Percentiles rank a stretch among this genome's conserved stretches.
Conservation (phyloP, 2,113 vertebrate genomes). For the Acrocephalus kingi region DNA sequence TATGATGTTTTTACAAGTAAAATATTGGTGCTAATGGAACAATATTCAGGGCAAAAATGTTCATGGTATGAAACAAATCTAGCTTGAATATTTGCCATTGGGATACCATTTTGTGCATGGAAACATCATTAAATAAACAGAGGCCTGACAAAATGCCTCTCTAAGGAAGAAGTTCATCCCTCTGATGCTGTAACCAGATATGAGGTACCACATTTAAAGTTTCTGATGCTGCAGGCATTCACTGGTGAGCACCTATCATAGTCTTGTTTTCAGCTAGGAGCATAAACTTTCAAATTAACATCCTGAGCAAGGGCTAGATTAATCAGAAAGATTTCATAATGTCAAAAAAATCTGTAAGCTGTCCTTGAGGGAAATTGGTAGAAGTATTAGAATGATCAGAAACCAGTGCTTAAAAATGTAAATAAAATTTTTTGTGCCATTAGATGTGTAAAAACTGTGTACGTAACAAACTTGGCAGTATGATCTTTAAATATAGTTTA, state of each 20-base stretch:
- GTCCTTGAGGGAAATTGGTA: background rate
- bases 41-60: background rate
- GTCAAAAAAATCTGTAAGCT: background rate
- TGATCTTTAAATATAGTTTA: background rate
- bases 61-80: background rate
- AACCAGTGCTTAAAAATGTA: background rate
- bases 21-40: background rate
- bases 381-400: background rate
- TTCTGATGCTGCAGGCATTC: background rate
- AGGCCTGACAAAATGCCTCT: background rate
- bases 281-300: background rate
- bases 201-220: background rate
- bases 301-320: background rate
- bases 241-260: background rate
- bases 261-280: background rate
- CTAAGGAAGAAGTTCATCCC: background rate
- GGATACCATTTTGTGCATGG: background rate
- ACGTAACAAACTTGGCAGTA: background rate
- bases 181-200: background rate
- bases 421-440: background rate
- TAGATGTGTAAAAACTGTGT: background rate
- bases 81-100: background rate
- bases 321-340: background rate
- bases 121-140: background rate
- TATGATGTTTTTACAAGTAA: background rate